Conservation (phyloP, 1,140 invertebrate species). For the Stegodyphus dumicola region DNA sequence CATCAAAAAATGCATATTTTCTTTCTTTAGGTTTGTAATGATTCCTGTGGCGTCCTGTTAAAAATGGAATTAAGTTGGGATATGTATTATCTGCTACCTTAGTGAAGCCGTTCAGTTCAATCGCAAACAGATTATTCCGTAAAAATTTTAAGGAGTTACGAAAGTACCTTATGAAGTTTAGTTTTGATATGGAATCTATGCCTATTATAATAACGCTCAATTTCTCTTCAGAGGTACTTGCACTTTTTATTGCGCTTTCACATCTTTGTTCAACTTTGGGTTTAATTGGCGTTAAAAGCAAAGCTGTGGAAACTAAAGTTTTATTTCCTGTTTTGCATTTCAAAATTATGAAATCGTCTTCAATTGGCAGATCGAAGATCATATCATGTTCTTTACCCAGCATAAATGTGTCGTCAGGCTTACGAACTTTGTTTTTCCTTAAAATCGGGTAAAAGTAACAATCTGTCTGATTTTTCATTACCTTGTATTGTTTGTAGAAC, state of each 20-base stretch:
- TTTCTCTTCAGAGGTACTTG: conserved; percentile 12
- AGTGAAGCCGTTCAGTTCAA: conserved; percentile 67
- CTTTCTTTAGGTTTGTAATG: conserved; percentile 46
- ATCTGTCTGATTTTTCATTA: conserved; percentile 32
- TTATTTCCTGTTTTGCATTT: conserved; percentile 32
- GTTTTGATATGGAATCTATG: conserved; percentile 73
- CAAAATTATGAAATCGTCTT: conserved; percentile 48
- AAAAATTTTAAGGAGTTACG: conserved; percentile 70
- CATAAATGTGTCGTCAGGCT: conserved; percentile 40
- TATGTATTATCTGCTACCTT: conserved; percentile 70
- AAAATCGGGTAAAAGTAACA: conserved; percentile 38
- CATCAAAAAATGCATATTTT: conserved; percentile 40
- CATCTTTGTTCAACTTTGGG: conserved; percentile 25
- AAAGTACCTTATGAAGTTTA: conserved; percentile 74
- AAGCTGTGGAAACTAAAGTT: not conserved
- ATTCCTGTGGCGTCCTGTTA: conserved; percentile 65
- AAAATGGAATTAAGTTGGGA: conserved; percentile 68
- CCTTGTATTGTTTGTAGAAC: conserved; percentile 25
- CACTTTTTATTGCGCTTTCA: not conserved
- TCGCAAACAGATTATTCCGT: conserved; percentile 64
- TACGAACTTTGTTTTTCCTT: conserved; percentile 23
- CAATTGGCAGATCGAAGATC: conserved; percentile 48
- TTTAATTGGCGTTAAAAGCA: conserved; percentile 38
- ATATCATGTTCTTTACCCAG: conserved; percentile 46
- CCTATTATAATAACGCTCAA: conserved; percentile 70